A percentile compares a stretch with the other conserved stretches of the same genome.
phyloP scores from a whole-genome alignment of 2,797 vertebrate genomes.

The Pogoniulus pusillus region DNA sequence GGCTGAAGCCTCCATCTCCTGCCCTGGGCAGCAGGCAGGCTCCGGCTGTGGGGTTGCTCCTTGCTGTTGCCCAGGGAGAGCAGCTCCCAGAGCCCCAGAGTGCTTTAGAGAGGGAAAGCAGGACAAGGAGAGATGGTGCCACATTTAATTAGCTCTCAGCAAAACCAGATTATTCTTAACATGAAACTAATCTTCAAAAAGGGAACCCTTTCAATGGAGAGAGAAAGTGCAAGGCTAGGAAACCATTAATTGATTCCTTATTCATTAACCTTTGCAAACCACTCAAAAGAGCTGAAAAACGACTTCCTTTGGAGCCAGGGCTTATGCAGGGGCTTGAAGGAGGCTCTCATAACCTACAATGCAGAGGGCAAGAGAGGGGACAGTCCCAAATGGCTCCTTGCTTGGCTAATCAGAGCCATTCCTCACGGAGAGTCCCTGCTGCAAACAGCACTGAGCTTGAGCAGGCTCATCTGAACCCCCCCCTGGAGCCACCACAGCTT shows the following conservation, averaged over 20 bases:
- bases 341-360: neutral
- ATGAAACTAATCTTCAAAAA: conserved; percentile 52
- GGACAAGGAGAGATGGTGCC: neutral
- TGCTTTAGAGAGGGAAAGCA: neutral
- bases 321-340: neutral
- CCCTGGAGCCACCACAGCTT: neutral
- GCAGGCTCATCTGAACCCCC: neutral
- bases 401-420: neutral
- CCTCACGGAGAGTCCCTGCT: neutral
- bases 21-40: neutral
- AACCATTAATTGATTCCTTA: conserved; percentile 71
- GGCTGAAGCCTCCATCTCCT: too few species aligned
- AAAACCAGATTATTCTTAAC: conserved; percentile 45
- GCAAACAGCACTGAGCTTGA: neutral
- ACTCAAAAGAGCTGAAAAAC: conserved; percentile 44
- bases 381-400: neutral
- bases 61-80: neutral
- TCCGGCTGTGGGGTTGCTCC: neutral
- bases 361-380: neutral
- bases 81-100: neutral
- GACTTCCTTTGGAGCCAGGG: conserved; percentile 27
- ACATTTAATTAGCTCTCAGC: conserved; percentile 30
- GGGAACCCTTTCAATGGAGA: conserved; percentile 46
- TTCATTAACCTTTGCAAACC: conserved; percentile 72
- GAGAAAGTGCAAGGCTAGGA: conserved; percentile 52